Evolutionary conservation across 2,113 vertebrate genomes (phyloP).

Genomic region (Macrotis lagotis): DNA sequence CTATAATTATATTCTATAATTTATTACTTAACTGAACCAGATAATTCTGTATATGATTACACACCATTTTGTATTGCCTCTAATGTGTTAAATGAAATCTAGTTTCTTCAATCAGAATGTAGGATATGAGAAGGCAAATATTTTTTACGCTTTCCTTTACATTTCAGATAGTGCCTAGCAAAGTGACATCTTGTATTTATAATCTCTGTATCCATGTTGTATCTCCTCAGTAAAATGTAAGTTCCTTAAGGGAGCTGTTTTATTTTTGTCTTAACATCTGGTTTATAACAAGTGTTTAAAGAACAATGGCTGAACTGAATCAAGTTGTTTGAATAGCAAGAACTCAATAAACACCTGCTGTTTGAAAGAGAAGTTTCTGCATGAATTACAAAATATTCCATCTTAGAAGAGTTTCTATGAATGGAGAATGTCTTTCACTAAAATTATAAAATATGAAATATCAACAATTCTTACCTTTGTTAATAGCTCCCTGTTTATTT

Average conservation of each 20-base stretch:
- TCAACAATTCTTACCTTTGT: constrained; percentile 86
- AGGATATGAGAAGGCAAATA: background rate
- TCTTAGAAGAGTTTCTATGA: constrained; percentile 7
- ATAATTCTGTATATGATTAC: background rate
- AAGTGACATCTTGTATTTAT: background rate
- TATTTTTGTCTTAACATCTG: background rate
- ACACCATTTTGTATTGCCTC: background rate
- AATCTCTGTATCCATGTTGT: background rate
- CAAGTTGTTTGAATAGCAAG: background rate
- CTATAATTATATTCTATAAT: background rate
- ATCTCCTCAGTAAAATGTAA: background rate
- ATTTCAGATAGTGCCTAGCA: background rate
- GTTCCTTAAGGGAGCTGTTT: background rate
- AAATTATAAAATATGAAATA: constrained; percentile 24
- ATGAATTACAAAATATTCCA: background rate
- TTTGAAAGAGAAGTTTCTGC: background rate
- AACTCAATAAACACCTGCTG: background rate
- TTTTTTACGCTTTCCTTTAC: background rate
- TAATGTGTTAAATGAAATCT: constrained; percentile 1
- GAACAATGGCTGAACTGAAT: background rate
- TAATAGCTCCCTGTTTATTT: constrained; percentile 89
- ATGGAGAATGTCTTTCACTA: background rate
- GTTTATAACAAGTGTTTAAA: background rate
- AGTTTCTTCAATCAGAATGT: background rate
- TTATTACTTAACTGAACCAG: background rate